These are phyloP conservation scores for Donacobius atricapilla DNA, from an alignment of 2,113 vertebrate species.

Conservation along the genomic window DNA sequence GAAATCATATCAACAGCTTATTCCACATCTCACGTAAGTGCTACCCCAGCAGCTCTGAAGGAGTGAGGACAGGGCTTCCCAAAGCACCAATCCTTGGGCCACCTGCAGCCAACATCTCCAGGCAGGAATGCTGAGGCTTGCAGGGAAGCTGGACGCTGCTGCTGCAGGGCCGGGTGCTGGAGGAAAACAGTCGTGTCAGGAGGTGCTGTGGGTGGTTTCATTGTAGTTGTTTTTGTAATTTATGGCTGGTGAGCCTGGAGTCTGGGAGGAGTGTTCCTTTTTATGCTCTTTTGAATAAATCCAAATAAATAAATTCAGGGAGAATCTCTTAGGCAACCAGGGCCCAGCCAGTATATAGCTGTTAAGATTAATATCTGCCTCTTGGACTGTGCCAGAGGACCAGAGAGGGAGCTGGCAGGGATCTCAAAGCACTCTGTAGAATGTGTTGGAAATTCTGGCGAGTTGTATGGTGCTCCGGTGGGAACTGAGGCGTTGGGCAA, in stretches of 20 bases:
- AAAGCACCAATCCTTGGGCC: neutral
- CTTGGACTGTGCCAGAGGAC: neutral
- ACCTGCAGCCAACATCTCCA: neutral
- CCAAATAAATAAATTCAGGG: slow-evolving; percentile 65
- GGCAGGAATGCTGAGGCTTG: neutral
- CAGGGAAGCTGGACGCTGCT: neutral
- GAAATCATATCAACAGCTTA: neutral
- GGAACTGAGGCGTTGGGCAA: slow-evolving; percentile 32
- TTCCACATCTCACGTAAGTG: neutral
- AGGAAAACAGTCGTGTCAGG: neutral
- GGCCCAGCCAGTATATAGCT: slow-evolving; percentile 14
- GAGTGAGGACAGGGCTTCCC: neutral
- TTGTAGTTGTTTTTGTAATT: slow-evolving; percentile 59
- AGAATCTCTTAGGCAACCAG: slow-evolving; percentile 60
- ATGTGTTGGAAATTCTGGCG: slow-evolving; percentile 33
- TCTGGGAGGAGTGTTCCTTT: slow-evolving; percentile 60
- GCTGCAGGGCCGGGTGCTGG: neutral
- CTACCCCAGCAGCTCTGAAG: neutral
- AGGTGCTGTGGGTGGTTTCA: slow-evolving; percentile 59
- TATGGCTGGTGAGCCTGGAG: slow-evolving; percentile 56
- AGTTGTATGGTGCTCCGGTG: neutral
- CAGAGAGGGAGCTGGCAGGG: slow-evolving; percentile 50
- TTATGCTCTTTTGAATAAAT: slow-evolving; percentile 64
- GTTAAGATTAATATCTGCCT: slow-evolving; percentile 54
- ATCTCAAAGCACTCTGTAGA: slow-evolving; percentile 47